phyloP scores from a whole-genome alignment of 2,113 vertebrate species.

The Pristiophorus japonicus region DNA sequence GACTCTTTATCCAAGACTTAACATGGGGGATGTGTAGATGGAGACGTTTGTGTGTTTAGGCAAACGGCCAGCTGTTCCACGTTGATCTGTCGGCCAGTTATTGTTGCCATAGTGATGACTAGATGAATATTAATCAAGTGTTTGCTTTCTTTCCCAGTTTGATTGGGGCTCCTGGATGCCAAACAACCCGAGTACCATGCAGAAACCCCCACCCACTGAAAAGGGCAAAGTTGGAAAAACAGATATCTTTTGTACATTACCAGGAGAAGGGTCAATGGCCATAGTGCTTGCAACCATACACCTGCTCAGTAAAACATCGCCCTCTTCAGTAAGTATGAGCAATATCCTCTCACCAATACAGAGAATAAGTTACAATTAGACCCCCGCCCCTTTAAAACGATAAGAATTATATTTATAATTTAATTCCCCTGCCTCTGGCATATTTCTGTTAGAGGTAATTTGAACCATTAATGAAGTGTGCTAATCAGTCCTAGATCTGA shows the following conservation, averaged over 20 bases:
- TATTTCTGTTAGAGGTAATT: no score
- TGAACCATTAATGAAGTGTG: no score
- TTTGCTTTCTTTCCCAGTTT: conserved; percentile 48
- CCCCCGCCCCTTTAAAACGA: no score
- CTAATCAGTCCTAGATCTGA: no score
- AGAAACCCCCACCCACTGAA: conserved; percentile 58
- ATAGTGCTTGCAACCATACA: conserved; percentile 51
- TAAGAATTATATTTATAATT: no score
- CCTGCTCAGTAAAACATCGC: conserved; percentile 47
- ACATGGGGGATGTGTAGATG: no score
- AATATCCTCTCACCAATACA: neutral
- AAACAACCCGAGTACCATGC: conserved; percentile 64
- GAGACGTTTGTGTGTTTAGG: no score
- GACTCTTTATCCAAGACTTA: no score
- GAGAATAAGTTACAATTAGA: neutral
- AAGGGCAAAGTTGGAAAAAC: conserved; percentile 64
- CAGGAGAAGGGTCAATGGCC: conserved; percentile 56
- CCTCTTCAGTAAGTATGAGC: neutral
- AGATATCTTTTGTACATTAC: conserved; percentile 64
- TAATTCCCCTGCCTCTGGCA: no score
- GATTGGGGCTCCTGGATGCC: conserved; percentile 70
- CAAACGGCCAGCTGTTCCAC: no score
- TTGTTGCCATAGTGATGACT: no score
- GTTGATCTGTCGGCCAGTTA: no score
- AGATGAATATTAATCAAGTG: neutral